These are phyloP conservation scores for Ophraella communa DNA, from an alignment of 2,888 invertebrate species.

Conservation along the genomic window DNA sequence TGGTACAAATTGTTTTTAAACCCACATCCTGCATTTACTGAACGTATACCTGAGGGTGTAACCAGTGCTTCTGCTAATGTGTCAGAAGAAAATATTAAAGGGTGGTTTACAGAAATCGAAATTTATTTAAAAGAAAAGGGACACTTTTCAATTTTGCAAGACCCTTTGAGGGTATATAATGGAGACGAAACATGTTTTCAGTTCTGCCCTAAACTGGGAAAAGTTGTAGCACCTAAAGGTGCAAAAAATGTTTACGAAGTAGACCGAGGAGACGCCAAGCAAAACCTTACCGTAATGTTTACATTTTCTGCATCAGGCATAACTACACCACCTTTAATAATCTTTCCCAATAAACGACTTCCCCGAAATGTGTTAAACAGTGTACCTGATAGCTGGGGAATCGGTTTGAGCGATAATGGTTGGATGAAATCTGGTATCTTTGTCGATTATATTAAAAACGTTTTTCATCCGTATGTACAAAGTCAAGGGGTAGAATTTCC, in stretches of 20 bases:
- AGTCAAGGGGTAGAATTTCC: too few relatives aligned
- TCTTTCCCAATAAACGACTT: conserved; percentile 48
- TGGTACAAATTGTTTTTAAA: too few relatives aligned
- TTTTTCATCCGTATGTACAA: too few relatives aligned
- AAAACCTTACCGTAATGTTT: conserved; percentile 52
- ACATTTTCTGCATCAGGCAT: conserved; percentile 52
- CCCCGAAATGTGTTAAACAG: conserved; percentile 43
- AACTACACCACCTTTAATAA: conserved; percentile 51
- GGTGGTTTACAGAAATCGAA: too few relatives aligned
- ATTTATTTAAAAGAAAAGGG: not conserved
- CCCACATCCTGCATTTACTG: too few relatives aligned
- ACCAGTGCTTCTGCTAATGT: too few relatives aligned
- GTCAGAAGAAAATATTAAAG: too few relatives aligned
- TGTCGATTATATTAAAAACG: conserved; percentile 5
- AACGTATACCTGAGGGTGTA: too few relatives aligned
- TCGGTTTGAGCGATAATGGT: not conserved
- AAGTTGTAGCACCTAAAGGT: not conserved
- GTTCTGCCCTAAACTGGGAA: not conserved
- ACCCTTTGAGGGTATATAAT: conserved; percentile 40
- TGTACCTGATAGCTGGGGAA: conserved; percentile 37
- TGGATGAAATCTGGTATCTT: conserved; percentile 11
- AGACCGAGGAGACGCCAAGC: conserved; percentile 49
- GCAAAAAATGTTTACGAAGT: conserved; percentile 52
- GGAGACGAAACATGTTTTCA: conserved; percentile 45
- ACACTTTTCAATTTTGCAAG: not conserved